Base-by-base conservation (phyloP, 2,888 invertebrate species). In the Campoplex capitator region DNA sequence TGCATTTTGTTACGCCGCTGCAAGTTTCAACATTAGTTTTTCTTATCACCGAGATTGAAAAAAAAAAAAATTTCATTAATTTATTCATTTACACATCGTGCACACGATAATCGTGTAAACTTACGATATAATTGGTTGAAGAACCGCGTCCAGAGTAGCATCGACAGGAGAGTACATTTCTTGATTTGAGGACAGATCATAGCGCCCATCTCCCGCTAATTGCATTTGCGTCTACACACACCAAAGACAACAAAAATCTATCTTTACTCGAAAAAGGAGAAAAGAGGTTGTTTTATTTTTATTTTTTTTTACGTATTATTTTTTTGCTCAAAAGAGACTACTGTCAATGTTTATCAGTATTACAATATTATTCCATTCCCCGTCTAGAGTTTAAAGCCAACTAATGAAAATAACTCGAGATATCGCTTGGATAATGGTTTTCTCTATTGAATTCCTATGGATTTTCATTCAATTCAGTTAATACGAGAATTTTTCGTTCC, bases 71-170 rank as follows among this genome's bases (percentile, higher is more conserved):
- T 32, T 16, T 4, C 4, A 32, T 13, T 4, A 32, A 16, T 1
- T 32, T 62, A 62, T 62, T 62, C 1, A 62, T 32, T 32, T 16
- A 62, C 62, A 48, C 58, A 70, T 32, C 81, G 78, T 79, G 70
- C 78, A 56, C 83, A 68, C 86, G 80, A 75, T 70, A 82, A 79
- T 87, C 84, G 84, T 82, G 82, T 82, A 58, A 90, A 93, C 94
- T 94, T 93, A 94, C 94, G 94, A 94, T 93, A 94, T 94, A 91
- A 94, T 94, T 88, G 94, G 94, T 89, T 94, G 93, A 90, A 94
- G 94, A 89, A 94, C 94, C 89, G 93, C 94, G 84, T 94, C 94
- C 92, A 94, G 89, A 90, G 94, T 94, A 89, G 93, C 92, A 89
- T 94, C 94, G 89, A 91, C 92, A 75, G 93, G 92, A 90, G 93